Evolutionary conservation across 2,113 vertebrate genomes (phyloP).

Genomic region (Xenopus laevis): DNA sequence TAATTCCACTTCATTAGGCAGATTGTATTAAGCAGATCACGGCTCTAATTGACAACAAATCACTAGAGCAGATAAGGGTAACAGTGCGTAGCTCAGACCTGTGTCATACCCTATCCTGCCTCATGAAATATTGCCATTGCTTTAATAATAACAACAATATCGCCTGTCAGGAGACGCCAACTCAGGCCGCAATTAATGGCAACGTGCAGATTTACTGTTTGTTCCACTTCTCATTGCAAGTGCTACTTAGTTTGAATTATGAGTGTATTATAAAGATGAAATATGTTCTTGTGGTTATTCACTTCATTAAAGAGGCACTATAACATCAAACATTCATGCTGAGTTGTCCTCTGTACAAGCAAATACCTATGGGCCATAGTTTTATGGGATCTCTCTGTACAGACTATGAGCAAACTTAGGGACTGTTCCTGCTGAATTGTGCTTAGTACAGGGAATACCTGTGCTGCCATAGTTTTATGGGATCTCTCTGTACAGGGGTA

Average conservation of each 20-base stretch:
- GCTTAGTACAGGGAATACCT: too few relatives aligned
- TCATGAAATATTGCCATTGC: too few relatives aligned
- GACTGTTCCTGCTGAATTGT: too few relatives aligned
- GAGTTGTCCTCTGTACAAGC: not conserved
- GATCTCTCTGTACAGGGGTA: too few relatives aligned
- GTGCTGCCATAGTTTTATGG: too few relatives aligned
- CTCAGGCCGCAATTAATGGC: not conserved
- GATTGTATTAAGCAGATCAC: constrained; percentile 17
- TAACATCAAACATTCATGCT: too few relatives aligned
- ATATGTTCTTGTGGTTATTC: too few relatives aligned
- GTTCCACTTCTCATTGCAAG: not conserved
- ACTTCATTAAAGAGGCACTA: not conserved
- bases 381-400: too few relatives aligned
- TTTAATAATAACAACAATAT: too few relatives aligned
- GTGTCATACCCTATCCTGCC: too few relatives aligned
- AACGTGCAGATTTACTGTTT: not conserved
- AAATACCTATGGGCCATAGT: not conserved
- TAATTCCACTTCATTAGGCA: constrained; percentile 16
- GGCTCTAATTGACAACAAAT: constrained; percentile 2
- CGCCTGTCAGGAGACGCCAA: not conserved
- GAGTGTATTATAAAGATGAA: too few relatives aligned
- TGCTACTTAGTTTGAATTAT: not conserved
- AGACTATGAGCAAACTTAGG: too few relatives aligned
- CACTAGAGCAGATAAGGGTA: not conserved
- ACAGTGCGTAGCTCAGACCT: not conserved